These are phyloP conservation scores for Oncorhynchus clarkii DNA, from an alignment of 2,113 vertebrate genomes.

Conservation along the genomic window DNA sequence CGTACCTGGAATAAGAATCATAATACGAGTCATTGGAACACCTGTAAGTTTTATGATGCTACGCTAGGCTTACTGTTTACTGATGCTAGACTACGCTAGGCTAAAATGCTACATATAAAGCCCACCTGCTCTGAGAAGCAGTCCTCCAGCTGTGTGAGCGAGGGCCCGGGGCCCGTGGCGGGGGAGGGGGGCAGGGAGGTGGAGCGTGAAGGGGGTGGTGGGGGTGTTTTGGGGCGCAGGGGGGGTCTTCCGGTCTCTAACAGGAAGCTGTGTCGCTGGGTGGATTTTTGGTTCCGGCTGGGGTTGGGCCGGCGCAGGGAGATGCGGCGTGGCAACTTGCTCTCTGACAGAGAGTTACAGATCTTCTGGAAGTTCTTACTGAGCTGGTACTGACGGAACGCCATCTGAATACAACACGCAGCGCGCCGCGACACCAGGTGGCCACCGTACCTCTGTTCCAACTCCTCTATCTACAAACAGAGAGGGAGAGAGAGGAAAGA, in stretches of 20 bases:
- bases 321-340: constrained; percentile 91
- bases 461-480: constrained; percentile 86
- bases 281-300: constrained; percentile 47
- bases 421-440: constrained; percentile 92
- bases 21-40: background rate
- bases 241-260: constrained; percentile 51
- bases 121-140: constrained; percentile 93
- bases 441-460: constrained; percentile 97
- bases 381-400: constrained; percentile 98
- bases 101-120: background rate
- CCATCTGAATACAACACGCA: constrained; percentile 96
- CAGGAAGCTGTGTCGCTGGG: constrained; percentile 71
- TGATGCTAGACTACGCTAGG: background rate
- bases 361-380: constrained; percentile 99
- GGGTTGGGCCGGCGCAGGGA: constrained; percentile 85
- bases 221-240: constrained; percentile 68
- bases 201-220: constrained; percentile 78
- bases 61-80: background rate
- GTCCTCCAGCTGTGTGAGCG: constrained; percentile 94
- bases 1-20: constrained; percentile 78
- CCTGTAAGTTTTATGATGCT: background rate
- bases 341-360: constrained; percentile 94
- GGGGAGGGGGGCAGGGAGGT: constrained; percentile 84
- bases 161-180: constrained; percentile 35
- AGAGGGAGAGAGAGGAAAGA: background rate